Percentiles rank a stretch among this genome's conserved stretches.
Evolutionary conservation across 2,888 invertebrate genomes (phyloP).

Genomic region (Drosophila anomalata): DNA sequence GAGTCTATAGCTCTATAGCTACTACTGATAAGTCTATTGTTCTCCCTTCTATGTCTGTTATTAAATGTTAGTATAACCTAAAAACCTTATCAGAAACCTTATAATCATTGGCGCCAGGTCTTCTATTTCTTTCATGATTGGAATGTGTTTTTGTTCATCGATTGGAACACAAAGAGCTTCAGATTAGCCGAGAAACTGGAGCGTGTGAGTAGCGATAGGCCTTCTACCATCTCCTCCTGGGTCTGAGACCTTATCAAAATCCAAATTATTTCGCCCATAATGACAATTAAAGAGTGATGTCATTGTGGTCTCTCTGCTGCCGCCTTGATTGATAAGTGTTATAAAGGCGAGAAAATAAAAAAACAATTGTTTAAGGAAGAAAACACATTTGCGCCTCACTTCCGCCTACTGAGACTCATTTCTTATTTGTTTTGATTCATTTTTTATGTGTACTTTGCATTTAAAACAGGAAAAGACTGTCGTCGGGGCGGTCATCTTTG

Average conservation of each 20-base stretch:
- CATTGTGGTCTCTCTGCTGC: background rate
- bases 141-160: constrained; percentile 27
- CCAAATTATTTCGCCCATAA: constrained; percentile 4
- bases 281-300: constrained; percentile 20
- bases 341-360: constrained; percentile 1
- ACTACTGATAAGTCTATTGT: constrained; percentile 19
- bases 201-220: constrained; percentile 44
- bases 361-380: constrained; percentile 38
- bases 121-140: constrained; percentile 42
- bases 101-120: constrained; percentile 62
- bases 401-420: constrained; percentile 24
- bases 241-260: constrained; percentile 2
- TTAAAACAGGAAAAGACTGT: constrained; percentile 34
- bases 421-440: constrained; percentile 18
- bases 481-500: constrained; percentile 5
- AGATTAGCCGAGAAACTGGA: constrained; percentile 61
- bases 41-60: constrained; percentile 27
- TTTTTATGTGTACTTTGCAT: constrained; percentile 14
- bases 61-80: constrained; percentile 65
- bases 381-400: constrained; percentile 13
- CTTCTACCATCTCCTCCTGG: constrained; percentile 5
- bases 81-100: constrained; percentile 53
- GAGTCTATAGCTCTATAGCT: background rate
- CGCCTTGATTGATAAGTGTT: constrained; percentile 44
- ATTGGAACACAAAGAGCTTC: constrained; percentile 1